Evolutionary conservation across 2,888 invertebrate species (phyloP).

Genomic region (Drosophila neoperkinsi): DNA sequence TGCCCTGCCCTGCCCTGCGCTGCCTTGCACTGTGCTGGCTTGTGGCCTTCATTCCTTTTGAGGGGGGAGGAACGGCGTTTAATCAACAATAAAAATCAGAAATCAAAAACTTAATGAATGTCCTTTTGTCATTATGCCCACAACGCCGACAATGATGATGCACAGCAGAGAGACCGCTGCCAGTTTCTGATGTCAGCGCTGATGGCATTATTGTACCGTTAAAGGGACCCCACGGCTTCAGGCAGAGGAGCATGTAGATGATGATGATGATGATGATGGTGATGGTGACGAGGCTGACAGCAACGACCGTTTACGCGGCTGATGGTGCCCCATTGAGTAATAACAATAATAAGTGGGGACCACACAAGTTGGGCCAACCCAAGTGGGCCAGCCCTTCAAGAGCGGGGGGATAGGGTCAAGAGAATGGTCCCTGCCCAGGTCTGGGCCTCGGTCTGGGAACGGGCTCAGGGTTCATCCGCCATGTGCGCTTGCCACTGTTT

Average conservation of each 20-base stretch:
- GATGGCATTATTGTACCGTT: constrained; percentile 19
- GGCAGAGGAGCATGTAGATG: constrained; percentile 11
- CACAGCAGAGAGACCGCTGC: constrained; percentile 7
- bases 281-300: constrained; percentile 59
- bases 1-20: constrained; percentile 5
- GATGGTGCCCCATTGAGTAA: constrained; percentile 75
- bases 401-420: constrained; percentile 9
- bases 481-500: constrained; percentile 18
- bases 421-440: background rate
- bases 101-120: constrained; percentile 84
- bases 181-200: constrained; percentile 3
- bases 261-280: constrained; percentile 46
- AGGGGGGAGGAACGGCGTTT: constrained; percentile 52
- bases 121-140: constrained; percentile 81
- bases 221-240: constrained; percentile 2
- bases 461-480: constrained; percentile 11
- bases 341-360: constrained; percentile 62
- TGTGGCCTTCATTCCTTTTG: constrained; percentile 6
- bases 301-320: constrained; percentile 78
- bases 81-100: constrained; percentile 82
- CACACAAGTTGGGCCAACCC: constrained; percentile 11
- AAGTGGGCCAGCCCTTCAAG: constrained; percentile 3
- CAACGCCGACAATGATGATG: constrained; percentile 46
- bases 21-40: constrained; percentile 10
- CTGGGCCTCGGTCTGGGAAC: background rate